These are phyloP conservation scores for Trachemys scripta DNA, from an alignment of 2,113 vertebrate species.

Conservation along the genomic window DNA sequence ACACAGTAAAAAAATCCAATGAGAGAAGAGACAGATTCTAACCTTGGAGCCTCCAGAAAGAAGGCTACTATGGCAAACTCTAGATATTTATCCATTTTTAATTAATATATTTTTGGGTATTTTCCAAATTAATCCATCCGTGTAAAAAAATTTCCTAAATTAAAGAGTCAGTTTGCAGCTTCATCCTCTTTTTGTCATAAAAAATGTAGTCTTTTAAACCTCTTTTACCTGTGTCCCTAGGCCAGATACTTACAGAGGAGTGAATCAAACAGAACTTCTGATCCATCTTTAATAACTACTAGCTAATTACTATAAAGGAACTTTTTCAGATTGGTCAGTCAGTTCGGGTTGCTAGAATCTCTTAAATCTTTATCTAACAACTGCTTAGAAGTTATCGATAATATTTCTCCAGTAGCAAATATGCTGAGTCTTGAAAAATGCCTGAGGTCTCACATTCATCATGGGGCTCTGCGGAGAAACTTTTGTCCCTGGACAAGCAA, in stretches of 20 bases:
- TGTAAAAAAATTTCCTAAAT: neutral
- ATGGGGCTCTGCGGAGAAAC: no score
- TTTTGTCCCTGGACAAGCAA: neutral
- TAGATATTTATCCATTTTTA: neutral
- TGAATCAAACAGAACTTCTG: neutral
- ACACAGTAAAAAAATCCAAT: neutral
- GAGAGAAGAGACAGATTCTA: neutral
- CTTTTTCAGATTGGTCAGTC: neutral
- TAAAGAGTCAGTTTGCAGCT: neutral
- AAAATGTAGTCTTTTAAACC: neutral
- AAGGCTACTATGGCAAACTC: neutral
- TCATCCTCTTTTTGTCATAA: neutral
- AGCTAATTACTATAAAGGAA: neutral
- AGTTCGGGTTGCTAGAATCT: neutral
- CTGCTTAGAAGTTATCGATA: neutral
- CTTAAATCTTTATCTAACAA: neutral
- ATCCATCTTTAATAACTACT: neutral
- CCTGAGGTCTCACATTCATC: neutral
- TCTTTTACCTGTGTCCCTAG: neutral
- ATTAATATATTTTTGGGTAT: neutral
- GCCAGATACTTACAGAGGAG: neutral
- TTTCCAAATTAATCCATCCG: neutral
- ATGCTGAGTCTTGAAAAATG: neutral
- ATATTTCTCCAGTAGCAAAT: neutral
- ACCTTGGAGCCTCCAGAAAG: neutral